Percentiles rank a stretch among this genome's conserved stretches.
Conservation (phyloP, 2,113 vertebrate genomes). For the Benthochromis sp. region DNA sequence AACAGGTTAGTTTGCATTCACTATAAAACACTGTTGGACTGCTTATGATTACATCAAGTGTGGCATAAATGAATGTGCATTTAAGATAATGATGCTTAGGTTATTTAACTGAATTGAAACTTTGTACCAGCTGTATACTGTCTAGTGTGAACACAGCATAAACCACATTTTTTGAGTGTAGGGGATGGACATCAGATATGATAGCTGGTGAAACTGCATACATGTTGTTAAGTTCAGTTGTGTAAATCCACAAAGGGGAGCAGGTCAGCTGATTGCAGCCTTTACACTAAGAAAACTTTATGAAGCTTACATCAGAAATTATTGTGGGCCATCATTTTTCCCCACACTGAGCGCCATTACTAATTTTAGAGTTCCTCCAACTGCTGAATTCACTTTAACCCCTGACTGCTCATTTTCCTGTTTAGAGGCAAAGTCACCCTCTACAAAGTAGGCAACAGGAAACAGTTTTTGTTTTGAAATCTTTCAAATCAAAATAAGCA, state of each 20-base stretch:
- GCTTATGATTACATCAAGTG: fast-evolving
- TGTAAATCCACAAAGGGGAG: not conserved
- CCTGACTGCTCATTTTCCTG: not conserved
- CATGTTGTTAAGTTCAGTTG: not conserved
- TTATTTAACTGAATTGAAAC: not conserved
- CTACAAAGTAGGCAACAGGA: not conserved
- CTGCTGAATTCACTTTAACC: too few species aligned
- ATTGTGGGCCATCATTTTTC: not conserved
- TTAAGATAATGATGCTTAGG: not conserved
- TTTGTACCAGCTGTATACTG: fast-evolving
- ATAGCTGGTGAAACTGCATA: not conserved
- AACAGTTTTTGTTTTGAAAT: not conserved
- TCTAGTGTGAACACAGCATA: fast-evolving
- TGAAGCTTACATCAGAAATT: fast-evolving
- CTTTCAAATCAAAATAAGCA: not conserved
- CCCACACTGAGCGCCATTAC: not conserved
- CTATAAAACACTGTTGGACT: not conserved
- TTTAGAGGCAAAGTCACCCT: not conserved
- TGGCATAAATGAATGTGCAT: fast-evolving
- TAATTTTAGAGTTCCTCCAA: fast-evolving
- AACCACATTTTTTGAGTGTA: not conserved
- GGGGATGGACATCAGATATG: not conserved
- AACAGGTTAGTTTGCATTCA: fast-evolving
- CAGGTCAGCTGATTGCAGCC: fast-evolving
- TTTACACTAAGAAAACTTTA: not conserved